Base-by-base conservation (phyloP, 1,140 invertebrate genomes). In the Drosophila nasuta region DNA sequence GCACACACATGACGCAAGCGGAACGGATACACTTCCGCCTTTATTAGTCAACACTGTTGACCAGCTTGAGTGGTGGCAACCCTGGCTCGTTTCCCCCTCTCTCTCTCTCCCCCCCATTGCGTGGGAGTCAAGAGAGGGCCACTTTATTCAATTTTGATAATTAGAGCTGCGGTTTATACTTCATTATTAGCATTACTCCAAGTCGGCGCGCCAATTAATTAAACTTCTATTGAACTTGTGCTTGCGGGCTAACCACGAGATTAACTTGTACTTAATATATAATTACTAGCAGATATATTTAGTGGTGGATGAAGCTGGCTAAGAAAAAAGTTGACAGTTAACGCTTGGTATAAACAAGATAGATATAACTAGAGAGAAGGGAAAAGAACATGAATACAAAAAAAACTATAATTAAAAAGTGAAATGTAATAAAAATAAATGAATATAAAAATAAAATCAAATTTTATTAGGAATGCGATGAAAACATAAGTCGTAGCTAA, bases 1-100 rank as follows among this genome's bases (percentile, higher is more conserved):
- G 72, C 59, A 20, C 68, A 75, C 70, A 86, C 75, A 86, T 86
- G 82, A 86, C 82, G 82, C 82, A 86, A 85, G 28, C 48, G 52
- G 6, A 51, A 54, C 15, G 52, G 54, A 52, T 83, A 77, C 57
- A 65, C 69, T 66, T 46, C 30, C 49, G 51, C 45, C 71, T 33
- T 38, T 73, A 68, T 74, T 74, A 33, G 49, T 67, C 69, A 64
- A 64, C 54, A 51, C 48, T 59, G 51, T 59, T 75, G 79, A 67
- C 82, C 82, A 86, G 35, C 76, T 69, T 38, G 76, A 79, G 58
- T 60, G 62, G 62, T 35, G 28, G 28, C 5, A 33, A 52, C 41
- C n/a, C 51, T 33, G 51, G 30, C n/a, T 3, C 10, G 8, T 15
- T 48, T 48, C 48, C 15, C 6, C 56, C 25, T 59, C 33, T 4